Conservation (phyloP, 2,113 vertebrate species). For the Sardina pilchardus region DNA sequence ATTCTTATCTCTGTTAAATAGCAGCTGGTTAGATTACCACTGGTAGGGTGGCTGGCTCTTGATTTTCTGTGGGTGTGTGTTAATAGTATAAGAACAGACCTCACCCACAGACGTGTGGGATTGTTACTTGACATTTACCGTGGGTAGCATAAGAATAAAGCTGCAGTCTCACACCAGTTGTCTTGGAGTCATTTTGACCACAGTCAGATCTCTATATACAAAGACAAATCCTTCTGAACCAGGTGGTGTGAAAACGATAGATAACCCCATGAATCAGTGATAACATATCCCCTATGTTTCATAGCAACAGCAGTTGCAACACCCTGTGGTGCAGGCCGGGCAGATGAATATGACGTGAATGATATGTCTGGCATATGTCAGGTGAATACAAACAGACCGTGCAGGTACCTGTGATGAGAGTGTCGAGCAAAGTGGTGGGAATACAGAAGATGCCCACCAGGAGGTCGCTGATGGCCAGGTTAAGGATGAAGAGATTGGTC, state of each 20-base stretch:
- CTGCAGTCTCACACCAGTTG: no score
- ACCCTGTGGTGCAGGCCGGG: neutral
- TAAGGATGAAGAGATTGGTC: constrained; percentile 66
- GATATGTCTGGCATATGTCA: neutral
- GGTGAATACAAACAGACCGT: neutral
- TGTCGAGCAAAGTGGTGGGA: constrained; percentile 63
- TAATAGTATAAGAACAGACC: no score
- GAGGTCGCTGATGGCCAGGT: constrained; percentile 65
- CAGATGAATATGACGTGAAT: neutral
- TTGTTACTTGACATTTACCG: no score
- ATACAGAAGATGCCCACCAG: constrained; percentile 66
- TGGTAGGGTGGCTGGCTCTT: no score
- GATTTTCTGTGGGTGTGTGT: no score
- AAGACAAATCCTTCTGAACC: neutral
- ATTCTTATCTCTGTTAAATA: no score
- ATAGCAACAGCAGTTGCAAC: neutral
- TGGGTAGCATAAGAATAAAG: no score
- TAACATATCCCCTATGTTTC: neutral
- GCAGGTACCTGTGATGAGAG: constrained; percentile 62
- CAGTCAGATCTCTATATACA: no score
- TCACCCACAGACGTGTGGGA: no score
- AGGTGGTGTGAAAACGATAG: neutral
- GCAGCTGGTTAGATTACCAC: no score
- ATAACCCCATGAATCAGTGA: neutral
- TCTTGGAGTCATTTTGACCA: no score